phyloP scores from a whole-genome alignment of 92 coral and sea anemone genomes.

The Paragorgia papillata region DNA sequence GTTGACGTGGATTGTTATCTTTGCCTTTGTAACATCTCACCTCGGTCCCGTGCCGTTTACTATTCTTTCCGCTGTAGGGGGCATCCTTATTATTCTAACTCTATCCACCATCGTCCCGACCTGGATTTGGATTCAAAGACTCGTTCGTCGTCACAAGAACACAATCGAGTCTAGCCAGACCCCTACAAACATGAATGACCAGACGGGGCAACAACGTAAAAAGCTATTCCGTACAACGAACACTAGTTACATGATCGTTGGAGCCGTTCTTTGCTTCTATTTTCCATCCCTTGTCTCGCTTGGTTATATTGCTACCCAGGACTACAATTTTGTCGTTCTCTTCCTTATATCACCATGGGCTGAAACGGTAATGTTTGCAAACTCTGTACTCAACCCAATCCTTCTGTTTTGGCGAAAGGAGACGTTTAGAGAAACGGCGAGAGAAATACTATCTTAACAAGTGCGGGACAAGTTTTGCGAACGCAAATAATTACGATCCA shows the following conservation, averaged over 20 bases:
- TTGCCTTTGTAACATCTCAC: background rate
- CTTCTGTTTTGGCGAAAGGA: conserved; percentile 9
- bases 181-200: background rate
- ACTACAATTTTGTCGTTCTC: background rate
- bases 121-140: conserved; percentile 5
- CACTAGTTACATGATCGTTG: conserved; percentile 18
- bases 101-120: background rate
- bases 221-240: conserved; percentile 13
- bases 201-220: background rate
- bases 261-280: conserved; percentile 18
- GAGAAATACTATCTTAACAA: background rate
- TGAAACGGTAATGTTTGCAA: background rate
- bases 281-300: background rate
- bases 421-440: conserved; percentile 1
- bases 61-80: background rate
- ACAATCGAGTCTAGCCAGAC: background rate
- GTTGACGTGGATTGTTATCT: background rate
- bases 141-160: background rate
- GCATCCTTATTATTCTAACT: background rate
- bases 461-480: background rate
- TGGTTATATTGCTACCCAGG: background rate
- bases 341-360: background rate
- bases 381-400: conserved; percentile 7
- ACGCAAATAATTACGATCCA: no score
- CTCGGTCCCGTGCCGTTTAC: background rate